Conservation (phyloP, 2,113 vertebrate species). For the Sinocyclocheilus anshuiensis region DNA sequence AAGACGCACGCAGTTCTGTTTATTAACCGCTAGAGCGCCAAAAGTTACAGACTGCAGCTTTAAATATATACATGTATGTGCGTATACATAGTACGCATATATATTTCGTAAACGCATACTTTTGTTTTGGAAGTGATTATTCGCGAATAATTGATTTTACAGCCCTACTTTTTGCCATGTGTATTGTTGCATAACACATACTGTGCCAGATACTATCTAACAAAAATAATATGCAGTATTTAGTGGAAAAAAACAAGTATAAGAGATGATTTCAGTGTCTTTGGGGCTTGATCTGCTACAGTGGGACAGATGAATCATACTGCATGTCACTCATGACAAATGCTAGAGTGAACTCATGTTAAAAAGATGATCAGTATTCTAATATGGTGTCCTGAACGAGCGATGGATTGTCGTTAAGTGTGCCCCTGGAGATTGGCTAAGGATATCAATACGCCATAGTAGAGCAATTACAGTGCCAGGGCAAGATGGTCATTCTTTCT, state of each 20-base stretch:
- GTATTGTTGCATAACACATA: neutral
- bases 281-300: neutral
- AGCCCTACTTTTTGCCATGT: neutral
- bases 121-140: no score
- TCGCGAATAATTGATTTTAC: neutral
- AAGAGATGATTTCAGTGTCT: neutral
- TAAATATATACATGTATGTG: no score
- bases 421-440: neutral
- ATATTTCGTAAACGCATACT: no score
- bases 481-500: slow-evolving; percentile 5
- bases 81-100: no score
- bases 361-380: neutral
- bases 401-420: neutral
- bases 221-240: neutral
- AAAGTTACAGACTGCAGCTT: no score
- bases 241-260: no score
- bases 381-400: neutral
- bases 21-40: no score
- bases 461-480: slow-evolving; percentile 14
- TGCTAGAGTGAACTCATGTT: neutral
- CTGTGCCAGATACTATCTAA: neutral
- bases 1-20: no score
- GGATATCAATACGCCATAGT: slow-evolving; percentile 32
- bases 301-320: neutral
- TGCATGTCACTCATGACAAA: neutral